Conservation (phyloP, 2,888 invertebrate genomes). For the Sesamia inferens region DNA sequence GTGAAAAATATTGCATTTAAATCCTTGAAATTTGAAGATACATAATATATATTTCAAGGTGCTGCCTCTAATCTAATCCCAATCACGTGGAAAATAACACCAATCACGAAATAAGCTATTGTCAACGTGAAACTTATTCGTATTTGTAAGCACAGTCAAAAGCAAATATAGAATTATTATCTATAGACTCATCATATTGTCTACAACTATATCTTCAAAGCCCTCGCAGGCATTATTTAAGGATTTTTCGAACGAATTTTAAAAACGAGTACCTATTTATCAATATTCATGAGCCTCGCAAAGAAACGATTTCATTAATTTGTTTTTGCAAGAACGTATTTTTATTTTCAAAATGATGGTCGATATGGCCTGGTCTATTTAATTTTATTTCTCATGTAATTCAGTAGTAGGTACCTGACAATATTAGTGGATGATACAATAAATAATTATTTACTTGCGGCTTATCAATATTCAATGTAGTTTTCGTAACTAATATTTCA, state of each 20-base stretch:
- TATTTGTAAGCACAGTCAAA: neutral
- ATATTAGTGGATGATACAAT: neutral
- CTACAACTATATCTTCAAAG: neutral
- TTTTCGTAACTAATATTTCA: conserved; percentile 1
- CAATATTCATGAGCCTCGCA: neutral
- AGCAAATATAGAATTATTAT: neutral
- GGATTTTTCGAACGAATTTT: neutral
- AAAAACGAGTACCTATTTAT: neutral
- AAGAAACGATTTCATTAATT: neutral
- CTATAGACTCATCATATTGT: neutral
- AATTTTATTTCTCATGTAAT: neutral
- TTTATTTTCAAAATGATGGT: conserved; percentile 13
- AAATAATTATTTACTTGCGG: neutral
- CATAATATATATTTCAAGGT: no score
- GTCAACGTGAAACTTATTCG: neutral
- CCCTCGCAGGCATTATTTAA: neutral
- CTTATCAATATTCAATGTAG: neutral
- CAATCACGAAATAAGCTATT: neutral
- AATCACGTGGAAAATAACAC: neutral
- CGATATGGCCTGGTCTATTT: neutral
- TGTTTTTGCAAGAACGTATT: neutral
- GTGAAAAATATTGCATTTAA: conserved; percentile 13
- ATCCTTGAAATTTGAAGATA: neutral
- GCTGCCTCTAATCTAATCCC: neutral
- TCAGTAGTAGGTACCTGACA: neutral